Percentiles rank a stretch among this genome's conserved stretches.
Evolutionary conservation across 2,888 invertebrate genomes (phyloP).

Genomic region (Apamea anceps): DNA sequence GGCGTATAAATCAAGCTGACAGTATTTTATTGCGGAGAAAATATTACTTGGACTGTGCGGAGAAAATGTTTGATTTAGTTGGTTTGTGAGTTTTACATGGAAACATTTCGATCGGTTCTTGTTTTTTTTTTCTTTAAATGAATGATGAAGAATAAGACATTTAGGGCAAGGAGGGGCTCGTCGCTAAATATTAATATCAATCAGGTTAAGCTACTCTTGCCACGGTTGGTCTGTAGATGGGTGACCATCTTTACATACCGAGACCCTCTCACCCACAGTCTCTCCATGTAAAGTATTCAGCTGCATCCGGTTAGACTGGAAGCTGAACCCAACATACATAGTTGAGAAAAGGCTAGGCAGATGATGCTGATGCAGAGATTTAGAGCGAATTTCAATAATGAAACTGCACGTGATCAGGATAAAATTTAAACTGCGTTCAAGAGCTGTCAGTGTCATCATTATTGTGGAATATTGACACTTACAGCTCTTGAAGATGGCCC

Average conservation of each 20-base stretch:
- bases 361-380: no score
- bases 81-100: slow-evolving; percentile 18
- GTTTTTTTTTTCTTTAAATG: background rate
- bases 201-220: no score
- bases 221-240: no score
- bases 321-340: no score
- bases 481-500: no score
- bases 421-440: background rate
- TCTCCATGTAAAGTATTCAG: no score
- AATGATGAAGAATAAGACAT: background rate
- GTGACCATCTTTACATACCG: no score
- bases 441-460: background rate
- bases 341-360: no score
- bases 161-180: no score
- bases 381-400: background rate
- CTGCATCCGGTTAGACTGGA: no score
- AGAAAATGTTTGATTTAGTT: slow-evolving; percentile 57
- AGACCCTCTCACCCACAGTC: no score
- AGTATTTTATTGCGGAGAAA: slow-evolving; percentile 73
- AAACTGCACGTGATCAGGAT: background rate
- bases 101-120: background rate
- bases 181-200: no score
- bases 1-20: slow-evolving; percentile 82
- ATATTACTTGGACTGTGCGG: slow-evolving; percentile 69
- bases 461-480: background rate